Base-by-base conservation (phyloP, 1,140 invertebrate genomes). In the Pogonognathellus flavescens region DNA sequence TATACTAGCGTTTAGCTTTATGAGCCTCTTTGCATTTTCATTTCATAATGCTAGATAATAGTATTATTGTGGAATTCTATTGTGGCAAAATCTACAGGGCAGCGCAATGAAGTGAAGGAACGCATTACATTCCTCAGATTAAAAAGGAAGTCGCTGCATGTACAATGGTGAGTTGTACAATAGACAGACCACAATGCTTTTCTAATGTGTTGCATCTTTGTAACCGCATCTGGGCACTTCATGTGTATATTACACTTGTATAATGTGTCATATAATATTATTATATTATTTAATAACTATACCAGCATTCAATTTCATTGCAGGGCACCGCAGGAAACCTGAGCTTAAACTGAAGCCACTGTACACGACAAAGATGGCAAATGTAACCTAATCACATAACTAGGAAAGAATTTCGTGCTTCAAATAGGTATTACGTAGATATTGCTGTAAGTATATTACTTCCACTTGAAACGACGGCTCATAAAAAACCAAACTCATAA, bases 401-500 rank as follows among this genome's bases (percentile, higher is more conserved):
- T 50, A 50, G 16, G 31, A 49, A 76, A 31, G 70, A 76, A 76
- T 76, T 76, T 18, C 41, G 14, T 76, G 70, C 70, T 31, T 76
- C 70, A 50, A 76, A 41, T 41, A 41, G 6, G 31, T 41, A 41
- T 41, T 41, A 6, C 2, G 31, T 41, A 41, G 31, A 41, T 41
- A 41, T 6, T 41, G 6, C 31, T 41, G 70, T 76, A 76, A 49
- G 25, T 76, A 76, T 76, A 18, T 76, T 76, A 13, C 41, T 76
- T 76, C 20, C 80, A 81, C 80, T 81, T 57, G 80, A 81, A 81
- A 82, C 57, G 81, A 82, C 81, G 60, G 81, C 81, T 62, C 81
- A 82, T 82, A 82, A 82, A 82, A 82, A 82, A 62, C 81, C 31
- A 84, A 72, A 66, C 83, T 84, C 83, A 72, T 84, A 84, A 84